A percentile compares a stretch with the other conserved stretches of the same genome.
Evolutionary conservation across 2,113 vertebrate genomes (phyloP).

Genomic region (Cepphus grylle): DNA sequence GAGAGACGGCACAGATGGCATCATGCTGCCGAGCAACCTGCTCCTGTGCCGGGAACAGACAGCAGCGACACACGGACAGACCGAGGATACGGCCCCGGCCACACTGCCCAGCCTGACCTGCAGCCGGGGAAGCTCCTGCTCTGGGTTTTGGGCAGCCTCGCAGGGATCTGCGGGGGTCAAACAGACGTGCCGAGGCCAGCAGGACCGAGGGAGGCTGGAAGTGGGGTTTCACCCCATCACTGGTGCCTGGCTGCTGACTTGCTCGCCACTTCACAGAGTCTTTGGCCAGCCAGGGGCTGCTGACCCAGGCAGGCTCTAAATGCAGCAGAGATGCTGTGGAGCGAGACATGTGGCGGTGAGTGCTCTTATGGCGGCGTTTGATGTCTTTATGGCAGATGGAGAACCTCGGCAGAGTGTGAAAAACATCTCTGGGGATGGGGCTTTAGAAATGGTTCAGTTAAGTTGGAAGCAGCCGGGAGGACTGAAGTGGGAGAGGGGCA

Average conservation of each 20-base stretch:
- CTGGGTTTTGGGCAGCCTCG: not conserved
- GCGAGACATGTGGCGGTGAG: not conserved
- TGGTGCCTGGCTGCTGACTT: rapidly evolving
- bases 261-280: not conserved
- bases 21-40: slow-evolving; percentile 55
- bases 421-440: not conserved
- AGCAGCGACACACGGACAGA: not conserved
- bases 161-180: not conserved
- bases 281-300: not conserved
- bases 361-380: not conserved
- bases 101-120: not conserved
- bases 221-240: rapidly evolving
- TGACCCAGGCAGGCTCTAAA: not conserved
- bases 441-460: not conserved
- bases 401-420: not conserved
- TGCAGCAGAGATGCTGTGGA: not conserved
- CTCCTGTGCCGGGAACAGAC: not conserved
- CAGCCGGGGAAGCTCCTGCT: not conserved
- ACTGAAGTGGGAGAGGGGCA: not conserved
- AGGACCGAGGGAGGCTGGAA: not conserved
- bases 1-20: slow-evolving; percentile 69
- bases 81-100: not conserved
- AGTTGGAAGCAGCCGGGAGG: not conserved
- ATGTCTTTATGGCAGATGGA: not conserved
- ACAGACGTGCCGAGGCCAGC: rapidly evolving